Evolutionary conservation across 2,797 vertebrate species (phyloP).

Genomic region (Sebastes trivittatus): DNA sequence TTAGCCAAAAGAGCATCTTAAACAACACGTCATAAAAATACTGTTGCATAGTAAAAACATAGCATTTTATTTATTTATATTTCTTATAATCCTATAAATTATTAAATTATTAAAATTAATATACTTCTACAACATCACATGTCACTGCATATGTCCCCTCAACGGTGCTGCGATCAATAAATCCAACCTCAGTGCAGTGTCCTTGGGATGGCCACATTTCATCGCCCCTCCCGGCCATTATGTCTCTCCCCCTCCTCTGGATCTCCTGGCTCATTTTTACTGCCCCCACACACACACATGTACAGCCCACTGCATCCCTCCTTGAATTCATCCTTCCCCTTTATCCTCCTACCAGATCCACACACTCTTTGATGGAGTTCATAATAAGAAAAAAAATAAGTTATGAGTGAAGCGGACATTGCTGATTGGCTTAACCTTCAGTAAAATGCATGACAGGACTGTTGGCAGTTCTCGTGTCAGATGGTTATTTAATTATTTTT

Average conservation of each 20-base stretch:
- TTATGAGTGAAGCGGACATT: neutral
- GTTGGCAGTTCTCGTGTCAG: conserved; percentile 4
- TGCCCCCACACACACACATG: neutral
- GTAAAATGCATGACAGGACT: conserved; percentile 12
- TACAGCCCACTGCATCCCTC: neutral
- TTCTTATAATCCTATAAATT: conserved; percentile 3
- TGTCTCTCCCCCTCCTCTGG: conserved; percentile 11
- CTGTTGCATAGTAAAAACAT: neutral
- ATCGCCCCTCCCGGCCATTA: conserved; percentile 30
- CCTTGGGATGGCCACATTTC: conserved; percentile 67
- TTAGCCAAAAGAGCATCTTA: neutral
- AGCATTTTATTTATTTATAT: neutral
- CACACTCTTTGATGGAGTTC: conserved; percentile 4
- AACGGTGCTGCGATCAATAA: conserved; percentile 59
- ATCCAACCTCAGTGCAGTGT: conserved; percentile 62
- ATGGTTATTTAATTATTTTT: conserved; percentile 8
- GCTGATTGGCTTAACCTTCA: conserved; percentile 22
- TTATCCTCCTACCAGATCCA: conserved; percentile 25
- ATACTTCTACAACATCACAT: conserved; percentile 14
- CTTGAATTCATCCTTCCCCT: conserved; percentile 35
- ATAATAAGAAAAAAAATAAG: neutral
- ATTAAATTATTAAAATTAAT: neutral
- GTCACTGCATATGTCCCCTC: conserved; percentile 19
- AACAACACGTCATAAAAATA: neutral
- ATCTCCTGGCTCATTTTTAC: conserved; percentile 28